Percentiles rank a stretch among this genome's conserved stretches.
Evolutionary conservation across 2,113 vertebrate species (phyloP).

Genomic region (Chaenocephalus aceratus): DNA sequence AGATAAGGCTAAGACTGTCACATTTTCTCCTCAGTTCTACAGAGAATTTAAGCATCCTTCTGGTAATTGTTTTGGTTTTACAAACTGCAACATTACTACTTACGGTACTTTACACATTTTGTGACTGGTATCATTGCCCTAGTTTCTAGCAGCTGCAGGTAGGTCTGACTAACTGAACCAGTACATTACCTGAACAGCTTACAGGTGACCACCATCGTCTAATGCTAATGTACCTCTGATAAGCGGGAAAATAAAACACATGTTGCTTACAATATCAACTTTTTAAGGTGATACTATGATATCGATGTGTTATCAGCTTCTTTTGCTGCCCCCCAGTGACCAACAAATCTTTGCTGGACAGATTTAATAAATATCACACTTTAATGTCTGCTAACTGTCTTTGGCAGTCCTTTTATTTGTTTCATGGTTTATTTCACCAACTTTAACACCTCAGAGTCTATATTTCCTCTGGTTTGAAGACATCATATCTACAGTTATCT

Average conservation of each 20-base stretch:
- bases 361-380: background rate
- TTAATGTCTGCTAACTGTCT: background rate
- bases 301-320: background rate
- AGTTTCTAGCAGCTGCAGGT: background rate
- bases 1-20: too few relatives aligned
- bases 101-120: background rate
- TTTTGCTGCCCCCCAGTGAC: background rate
- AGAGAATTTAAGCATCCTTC: too few relatives aligned
- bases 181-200: background rate
- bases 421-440: background rate
- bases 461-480: background rate
- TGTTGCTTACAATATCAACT: background rate
- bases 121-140: background rate
- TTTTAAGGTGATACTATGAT: background rate
- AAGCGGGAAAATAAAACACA: background rate
- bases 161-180: background rate
- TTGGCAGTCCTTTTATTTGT: background rate
- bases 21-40: background rate
- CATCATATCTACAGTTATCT: background rate
- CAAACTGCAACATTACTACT: background rate
- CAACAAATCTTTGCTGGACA: background rate
- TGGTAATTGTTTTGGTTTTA: background rate
- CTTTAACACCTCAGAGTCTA: background rate
- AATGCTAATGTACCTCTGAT: background rate
- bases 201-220: background rate